phyloP scores from a whole-genome alignment of 2,113 vertebrate genomes.

The Poeciliopsis turrubarensis region DNA sequence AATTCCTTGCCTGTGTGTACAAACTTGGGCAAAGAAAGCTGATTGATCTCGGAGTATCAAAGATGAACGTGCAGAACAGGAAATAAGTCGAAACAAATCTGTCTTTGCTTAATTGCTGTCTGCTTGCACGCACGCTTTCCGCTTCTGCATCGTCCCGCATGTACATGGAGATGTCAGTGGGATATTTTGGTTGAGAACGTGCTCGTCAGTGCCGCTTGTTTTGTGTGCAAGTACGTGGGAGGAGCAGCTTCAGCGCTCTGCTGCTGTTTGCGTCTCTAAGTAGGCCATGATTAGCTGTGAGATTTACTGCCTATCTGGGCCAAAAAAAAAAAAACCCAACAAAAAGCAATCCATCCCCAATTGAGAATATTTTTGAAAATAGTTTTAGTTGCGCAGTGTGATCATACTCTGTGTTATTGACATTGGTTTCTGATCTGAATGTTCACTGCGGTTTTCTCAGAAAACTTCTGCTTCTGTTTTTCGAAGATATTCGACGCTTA shows the following conservation, averaged over 20 bases:
- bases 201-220: constrained; percentile 13
- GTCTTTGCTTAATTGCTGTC: not conserved
- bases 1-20: not conserved
- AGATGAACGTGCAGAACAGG: too few species aligned
- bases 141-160: not conserved
- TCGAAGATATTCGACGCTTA: too few species aligned
- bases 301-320: constrained; percentile 23
- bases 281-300: constrained; percentile 73
- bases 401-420: not conserved
- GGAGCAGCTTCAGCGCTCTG: constrained; percentile 37
- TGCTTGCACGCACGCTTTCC: not conserved
- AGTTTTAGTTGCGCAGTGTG: not conserved
- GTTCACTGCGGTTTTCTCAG: not conserved
- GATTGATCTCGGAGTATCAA: not conserved
- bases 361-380: fast-evolving
- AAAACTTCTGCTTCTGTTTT: not conserved
- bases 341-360: not conserved
- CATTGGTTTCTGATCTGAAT: not conserved
- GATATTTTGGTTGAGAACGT: constrained; percentile 8
- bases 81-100: not conserved
- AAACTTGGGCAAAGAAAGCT: not conserved
- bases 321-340: not conserved
- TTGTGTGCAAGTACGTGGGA: constrained; percentile 43
- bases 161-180: not conserved
- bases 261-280: constrained; percentile 52